These are phyloP conservation scores for Piscicola geometra DNA, from an alignment of 2,888 invertebrate genomes.

Conservation along the genomic window DNA sequence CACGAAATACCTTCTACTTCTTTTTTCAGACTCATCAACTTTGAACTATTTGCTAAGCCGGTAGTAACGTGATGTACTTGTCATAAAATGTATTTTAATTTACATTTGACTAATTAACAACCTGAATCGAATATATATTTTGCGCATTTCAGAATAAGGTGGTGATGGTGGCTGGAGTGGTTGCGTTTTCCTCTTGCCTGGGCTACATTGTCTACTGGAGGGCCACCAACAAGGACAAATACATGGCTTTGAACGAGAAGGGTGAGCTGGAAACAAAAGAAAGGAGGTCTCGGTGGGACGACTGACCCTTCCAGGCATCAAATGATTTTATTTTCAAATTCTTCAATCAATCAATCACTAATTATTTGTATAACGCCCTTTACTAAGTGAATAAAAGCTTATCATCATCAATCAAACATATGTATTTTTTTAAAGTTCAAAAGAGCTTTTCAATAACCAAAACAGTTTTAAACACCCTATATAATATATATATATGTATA, in stretches of 20 bases:
- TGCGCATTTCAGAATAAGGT: slow-evolving; percentile 70
- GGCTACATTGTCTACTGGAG: slow-evolving; percentile 83
- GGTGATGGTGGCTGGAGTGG: slow-evolving; percentile 76
- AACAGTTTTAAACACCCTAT: too few relatives aligned
- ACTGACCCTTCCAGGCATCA: too few relatives aligned
- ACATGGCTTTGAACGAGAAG: slow-evolving; percentile 72
- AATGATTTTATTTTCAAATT: too few relatives aligned
- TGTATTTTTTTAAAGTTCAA: too few relatives aligned
- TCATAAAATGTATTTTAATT: background rate
- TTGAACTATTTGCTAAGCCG: slow-evolving; percentile 81
- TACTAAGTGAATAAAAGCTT: too few relatives aligned
- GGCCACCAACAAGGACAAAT: slow-evolving; percentile 74
- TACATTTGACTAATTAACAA: too few relatives aligned
- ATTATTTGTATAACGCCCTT: too few relatives aligned
- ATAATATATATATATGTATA: too few relatives aligned
- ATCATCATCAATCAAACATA: too few relatives aligned
- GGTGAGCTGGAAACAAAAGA: slow-evolving; percentile 58
- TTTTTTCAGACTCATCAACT: slow-evolving; percentile 76
- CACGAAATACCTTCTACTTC: slow-evolving; percentile 59
- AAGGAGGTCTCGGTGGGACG: slow-evolving; percentile 55
- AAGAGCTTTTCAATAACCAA: too few relatives aligned
- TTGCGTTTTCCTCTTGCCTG: slow-evolving; percentile 69
- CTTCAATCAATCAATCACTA: too few relatives aligned
- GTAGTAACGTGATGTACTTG: slow-evolving; percentile 61
- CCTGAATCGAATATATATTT: slow-evolving; percentile 36